These are phyloP conservation scores for Tenodera sinensis DNA, from an alignment of 2,888 invertebrate species.

Conservation along the genomic window DNA sequence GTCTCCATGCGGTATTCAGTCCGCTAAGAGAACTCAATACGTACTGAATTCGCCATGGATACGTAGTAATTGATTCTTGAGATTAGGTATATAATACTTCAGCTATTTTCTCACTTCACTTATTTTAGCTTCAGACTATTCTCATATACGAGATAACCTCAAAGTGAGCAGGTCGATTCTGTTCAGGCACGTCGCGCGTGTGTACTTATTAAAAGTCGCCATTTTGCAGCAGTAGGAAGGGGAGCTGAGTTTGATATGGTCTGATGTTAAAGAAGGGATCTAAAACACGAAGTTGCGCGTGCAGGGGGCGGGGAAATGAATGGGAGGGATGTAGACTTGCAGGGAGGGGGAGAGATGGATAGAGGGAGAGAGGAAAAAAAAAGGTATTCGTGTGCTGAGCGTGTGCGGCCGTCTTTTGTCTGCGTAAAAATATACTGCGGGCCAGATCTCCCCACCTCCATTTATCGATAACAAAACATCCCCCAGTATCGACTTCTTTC, in stretches of 20 bases:
- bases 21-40: no score
- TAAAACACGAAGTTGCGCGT: not conserved
- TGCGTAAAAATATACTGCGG: slow-evolving; percentile 18
- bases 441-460: not conserved
- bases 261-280: not conserved
- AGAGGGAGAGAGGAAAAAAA: not conserved
- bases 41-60: no score
- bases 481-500: slow-evolving; percentile 10
- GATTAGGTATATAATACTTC: no score
- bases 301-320: not conserved
- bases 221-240: not conserved
- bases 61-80: no score
- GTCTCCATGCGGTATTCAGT: no score
- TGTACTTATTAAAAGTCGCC: not conserved
- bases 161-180: not conserved
- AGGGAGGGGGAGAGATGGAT: not conserved
- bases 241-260: not conserved
- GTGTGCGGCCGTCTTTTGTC: slow-evolving; percentile 16
- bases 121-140: no score
- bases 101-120: no score
- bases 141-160: no score
- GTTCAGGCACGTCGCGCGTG: not conserved
- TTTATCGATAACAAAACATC: slow-evolving; percentile 13
- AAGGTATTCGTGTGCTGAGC: slow-evolving; percentile 16
- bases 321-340: not conserved